Evolutionary conservation across 2,797 vertebrate species (phyloP).

Genomic region (Toxotes lorentzi): DNA sequence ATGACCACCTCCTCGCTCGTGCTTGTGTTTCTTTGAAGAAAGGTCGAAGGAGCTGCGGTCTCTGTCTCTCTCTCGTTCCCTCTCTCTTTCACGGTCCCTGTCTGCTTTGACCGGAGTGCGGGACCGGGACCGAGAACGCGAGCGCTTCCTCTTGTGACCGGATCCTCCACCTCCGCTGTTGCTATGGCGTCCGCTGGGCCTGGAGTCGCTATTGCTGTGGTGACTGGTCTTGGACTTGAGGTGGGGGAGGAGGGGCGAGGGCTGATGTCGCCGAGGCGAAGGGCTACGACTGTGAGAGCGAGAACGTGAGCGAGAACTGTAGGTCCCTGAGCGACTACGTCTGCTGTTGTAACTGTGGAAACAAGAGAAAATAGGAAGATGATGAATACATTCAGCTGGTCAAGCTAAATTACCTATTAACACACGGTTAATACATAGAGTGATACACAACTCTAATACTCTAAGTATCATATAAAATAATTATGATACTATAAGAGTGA

Average conservation of each 20-base stretch:
- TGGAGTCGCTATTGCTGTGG: constrained; percentile 92
- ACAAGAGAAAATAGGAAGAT: not conserved
- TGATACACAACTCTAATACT: too few species aligned
- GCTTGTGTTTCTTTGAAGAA: constrained; percentile 95
- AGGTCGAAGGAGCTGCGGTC: constrained; percentile 90
- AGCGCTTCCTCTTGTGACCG: constrained; percentile 95
- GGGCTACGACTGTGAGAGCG: constrained; percentile 95
- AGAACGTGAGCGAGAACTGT: constrained; percentile 96
- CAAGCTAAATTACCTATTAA: not conserved
- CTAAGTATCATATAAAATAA: too few species aligned
- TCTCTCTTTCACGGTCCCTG: constrained; percentile 80
- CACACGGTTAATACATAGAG: fast-evolving
- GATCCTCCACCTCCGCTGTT: constrained; percentile 75
- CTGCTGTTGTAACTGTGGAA: constrained; percentile 93
- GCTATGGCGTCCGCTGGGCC: constrained; percentile 89
- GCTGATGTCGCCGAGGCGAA: constrained; percentile 92
- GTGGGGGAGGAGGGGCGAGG: constrained; percentile 91
- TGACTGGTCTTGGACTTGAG: constrained; percentile 89
- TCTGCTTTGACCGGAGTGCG: constrained; percentile 89
- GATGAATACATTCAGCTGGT: not conserved
- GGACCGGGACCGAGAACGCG: constrained; percentile 88
- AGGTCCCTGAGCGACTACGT: constrained; percentile 95
- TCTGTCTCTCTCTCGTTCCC: constrained; percentile 83
- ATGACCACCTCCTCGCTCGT: constrained; percentile 90
- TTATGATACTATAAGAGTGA: too few species aligned